A percentile compares a stretch with the other conserved stretches of the same genome.
Conservation (phyloP, 2,888 invertebrate genomes). For the Cybosia mesomella region DNA sequence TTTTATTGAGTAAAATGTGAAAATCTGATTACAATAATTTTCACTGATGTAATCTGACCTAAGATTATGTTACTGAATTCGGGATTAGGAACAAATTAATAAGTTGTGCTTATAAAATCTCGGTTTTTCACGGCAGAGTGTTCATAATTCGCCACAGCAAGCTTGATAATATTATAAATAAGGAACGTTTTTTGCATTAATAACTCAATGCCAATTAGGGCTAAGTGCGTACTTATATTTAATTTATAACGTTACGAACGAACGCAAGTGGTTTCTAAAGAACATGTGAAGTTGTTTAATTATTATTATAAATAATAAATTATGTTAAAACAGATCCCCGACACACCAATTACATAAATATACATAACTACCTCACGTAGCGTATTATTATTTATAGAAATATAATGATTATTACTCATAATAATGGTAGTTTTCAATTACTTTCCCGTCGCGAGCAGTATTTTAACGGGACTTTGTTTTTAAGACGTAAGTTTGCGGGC, state of each 20-base stretch:
- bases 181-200: neutral
- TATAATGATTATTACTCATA: slow-evolving; percentile 17
- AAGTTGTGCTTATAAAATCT: neutral
- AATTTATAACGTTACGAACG: slow-evolving; percentile 47
- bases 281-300: neutral
- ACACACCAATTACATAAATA: slow-evolving; percentile 30
- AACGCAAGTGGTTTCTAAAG: neutral
- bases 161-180: neutral
- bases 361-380: slow-evolving; percentile 22
- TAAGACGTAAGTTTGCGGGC: slow-evolving; percentile 17
- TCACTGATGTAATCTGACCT: no score
- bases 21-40: no score
- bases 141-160: neutral
- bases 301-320: slow-evolving; percentile 26
- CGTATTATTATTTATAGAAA: slow-evolving; percentile 14
- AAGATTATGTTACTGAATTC: neutral
- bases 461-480: slow-evolving; percentile 13
- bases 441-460: neutral
- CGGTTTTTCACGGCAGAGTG: neutral
- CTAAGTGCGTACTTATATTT: slow-evolving; percentile 11
- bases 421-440: slow-evolving; percentile 10
- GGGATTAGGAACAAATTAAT: neutral
- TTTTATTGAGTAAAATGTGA: neutral
- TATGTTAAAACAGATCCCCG: slow-evolving; percentile 57
- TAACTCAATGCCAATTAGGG: slow-evolving; percentile 2